phyloP scores from a whole-genome alignment of 2,797 vertebrate genomes.

The Xyrichtys novacula region DNA sequence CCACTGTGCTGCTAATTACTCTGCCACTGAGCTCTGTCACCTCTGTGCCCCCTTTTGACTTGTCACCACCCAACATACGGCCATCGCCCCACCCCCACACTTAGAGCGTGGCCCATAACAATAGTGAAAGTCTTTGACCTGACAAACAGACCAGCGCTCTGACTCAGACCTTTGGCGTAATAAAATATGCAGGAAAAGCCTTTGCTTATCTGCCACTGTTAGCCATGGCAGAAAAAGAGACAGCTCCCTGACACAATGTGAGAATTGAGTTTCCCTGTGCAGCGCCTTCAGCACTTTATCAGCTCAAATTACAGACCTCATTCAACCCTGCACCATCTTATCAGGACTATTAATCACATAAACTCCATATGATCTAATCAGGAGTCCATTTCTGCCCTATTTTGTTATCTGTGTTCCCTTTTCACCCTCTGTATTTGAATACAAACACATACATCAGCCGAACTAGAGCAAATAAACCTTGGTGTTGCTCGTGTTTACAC shows the following conservation, averaged over 20 bases:
- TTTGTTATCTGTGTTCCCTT: constrained; percentile 38
- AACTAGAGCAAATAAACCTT: constrained; percentile 61
- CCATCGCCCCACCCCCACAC: constrained; percentile 44
- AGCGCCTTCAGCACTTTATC: constrained; percentile 2
- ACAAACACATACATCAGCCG: constrained; percentile 45
- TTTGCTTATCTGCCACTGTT: neutral
- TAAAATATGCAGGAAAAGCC: constrained; percentile 6
- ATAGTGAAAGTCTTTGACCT: constrained; percentile 36
- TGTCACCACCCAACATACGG: constrained; percentile 43
- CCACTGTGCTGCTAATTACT: constrained; percentile 79
- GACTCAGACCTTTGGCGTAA: neutral
- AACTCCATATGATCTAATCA: constrained; percentile 46
- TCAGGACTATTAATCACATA: constrained; percentile 46
- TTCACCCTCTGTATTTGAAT: constrained; percentile 45
- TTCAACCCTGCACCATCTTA: constrained; percentile 18
- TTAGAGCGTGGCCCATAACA: constrained; percentile 7
- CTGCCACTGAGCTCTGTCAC: constrained; percentile 59
- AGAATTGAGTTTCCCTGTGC: neutral
- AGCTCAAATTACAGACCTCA: constrained; percentile 23
- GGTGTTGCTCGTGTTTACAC: constrained; percentile 58
- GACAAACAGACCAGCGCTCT: neutral
- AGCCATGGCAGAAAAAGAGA: neutral
- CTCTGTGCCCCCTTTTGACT: constrained; percentile 64
- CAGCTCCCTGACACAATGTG: neutral
- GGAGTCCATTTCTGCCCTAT: constrained; percentile 30